These are phyloP conservation scores for Turdus rufiventris DNA, from an alignment of 2,113 vertebrate species.

Conservation along the genomic window DNA sequence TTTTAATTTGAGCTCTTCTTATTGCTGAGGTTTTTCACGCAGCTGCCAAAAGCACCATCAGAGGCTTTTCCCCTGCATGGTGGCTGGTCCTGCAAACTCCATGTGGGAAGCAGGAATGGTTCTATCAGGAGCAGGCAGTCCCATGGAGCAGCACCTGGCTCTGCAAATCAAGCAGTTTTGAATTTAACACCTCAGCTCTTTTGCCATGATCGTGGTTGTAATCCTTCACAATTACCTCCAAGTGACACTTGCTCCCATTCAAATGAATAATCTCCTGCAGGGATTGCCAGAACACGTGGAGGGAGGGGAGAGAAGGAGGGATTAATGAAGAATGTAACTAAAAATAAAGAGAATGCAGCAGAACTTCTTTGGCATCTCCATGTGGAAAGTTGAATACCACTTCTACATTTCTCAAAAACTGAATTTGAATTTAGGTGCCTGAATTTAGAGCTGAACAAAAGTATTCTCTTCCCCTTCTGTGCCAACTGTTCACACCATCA, in stretches of 20 bases:
- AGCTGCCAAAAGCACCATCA: not conserved
- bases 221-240: not conserved
- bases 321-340: not conserved
- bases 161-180: not conserved
- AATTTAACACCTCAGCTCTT: not conserved
- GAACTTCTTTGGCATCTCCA: not conserved
- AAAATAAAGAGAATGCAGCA: not conserved
- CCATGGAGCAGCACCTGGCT: not conserved
- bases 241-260: not conserved
- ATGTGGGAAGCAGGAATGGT: not conserved
- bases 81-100: not conserved
- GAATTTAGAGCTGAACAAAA: not conserved
- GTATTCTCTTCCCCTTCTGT: not conserved
- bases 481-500: not conserved
- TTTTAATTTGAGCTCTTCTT: not conserved
- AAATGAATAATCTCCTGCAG: not conserved
- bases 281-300: not conserved
- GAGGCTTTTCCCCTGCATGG: not conserved
- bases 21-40: not conserved
- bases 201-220: not conserved
- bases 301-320: not conserved
- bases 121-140: not conserved
- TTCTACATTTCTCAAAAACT: not conserved
- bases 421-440: not conserved
- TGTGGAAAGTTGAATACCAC: not conserved